A percentile compares a stretch with the other conserved stretches of the same genome.
phyloP scores from a whole-genome alignment of 1,140 invertebrate species.

The Macrostomum lignano region DNA sequence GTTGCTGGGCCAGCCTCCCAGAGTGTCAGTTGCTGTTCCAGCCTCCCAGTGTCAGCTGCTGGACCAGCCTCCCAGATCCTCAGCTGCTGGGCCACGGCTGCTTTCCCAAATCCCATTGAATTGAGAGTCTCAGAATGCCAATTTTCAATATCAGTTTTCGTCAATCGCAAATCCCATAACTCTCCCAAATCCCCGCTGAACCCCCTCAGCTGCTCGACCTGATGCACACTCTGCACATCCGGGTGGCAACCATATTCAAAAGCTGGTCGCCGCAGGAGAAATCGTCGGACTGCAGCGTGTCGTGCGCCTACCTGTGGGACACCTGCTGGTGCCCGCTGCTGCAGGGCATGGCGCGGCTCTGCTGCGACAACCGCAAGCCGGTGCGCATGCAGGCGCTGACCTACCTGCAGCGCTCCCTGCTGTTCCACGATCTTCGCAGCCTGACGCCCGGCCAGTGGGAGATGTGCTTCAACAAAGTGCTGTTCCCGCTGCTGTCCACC shows the following conservation, averaged over 20 bases:
- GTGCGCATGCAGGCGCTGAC: slow-evolving; percentile 71
- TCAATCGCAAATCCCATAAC: too few relatives aligned
- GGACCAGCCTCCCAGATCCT: too few relatives aligned
- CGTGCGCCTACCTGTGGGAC: slow-evolving; percentile 46
- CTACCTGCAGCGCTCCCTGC: slow-evolving; percentile 58
- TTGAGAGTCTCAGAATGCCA: too few relatives aligned
- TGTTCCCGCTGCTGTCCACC: slow-evolving; percentile 65
- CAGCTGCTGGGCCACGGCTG: too few relatives aligned
- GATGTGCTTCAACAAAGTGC: slow-evolving; percentile 59
- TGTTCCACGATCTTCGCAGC: slow-evolving; percentile 61
- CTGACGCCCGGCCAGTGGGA: slow-evolving; percentile 65
- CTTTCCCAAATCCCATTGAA: too few relatives aligned
- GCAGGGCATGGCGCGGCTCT: slow-evolving; percentile 53
- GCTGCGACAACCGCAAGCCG: slow-evolving; percentile 56
- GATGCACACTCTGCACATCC: slow-evolving; percentile 73
- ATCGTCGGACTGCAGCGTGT: slow-evolving; percentile 3
- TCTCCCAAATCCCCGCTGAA: too few relatives aligned
- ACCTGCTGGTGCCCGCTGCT: slow-evolving; percentile 59
- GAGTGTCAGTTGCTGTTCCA: too few relatives aligned
- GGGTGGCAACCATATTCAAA: slow-evolving; percentile 60
- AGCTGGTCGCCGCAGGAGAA: slow-evolving; percentile 57
- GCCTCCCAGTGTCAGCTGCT: too few relatives aligned
- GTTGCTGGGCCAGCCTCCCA: too few relatives aligned
- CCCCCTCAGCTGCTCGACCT: slow-evolving; percentile 54
- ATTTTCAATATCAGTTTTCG: too few relatives aligned